phyloP scores from a whole-genome alignment of 2,888 invertebrate genomes.

The Cheilosia pagana region DNA sequence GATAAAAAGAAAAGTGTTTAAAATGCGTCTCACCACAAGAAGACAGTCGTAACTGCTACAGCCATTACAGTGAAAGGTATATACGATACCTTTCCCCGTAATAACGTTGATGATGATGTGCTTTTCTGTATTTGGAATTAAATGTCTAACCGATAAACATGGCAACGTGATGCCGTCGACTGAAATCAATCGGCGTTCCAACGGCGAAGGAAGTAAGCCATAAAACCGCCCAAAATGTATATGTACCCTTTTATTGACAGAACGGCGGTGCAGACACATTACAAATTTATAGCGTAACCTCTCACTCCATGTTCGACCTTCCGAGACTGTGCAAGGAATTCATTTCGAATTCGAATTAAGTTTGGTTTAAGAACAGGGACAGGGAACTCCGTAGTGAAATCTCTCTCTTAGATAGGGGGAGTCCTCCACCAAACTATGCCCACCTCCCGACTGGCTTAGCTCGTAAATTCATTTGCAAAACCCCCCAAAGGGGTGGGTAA shows the following conservation, averaged over 20 bases:
- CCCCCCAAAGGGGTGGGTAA: slow-evolving; percentile 11
- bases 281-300: slow-evolving; percentile 55
- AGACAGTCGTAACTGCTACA: too few relatives aligned
- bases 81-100: slow-evolving; percentile 10
- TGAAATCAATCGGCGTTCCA: slow-evolving; percentile 58
- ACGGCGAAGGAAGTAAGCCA: slow-evolving; percentile 15
- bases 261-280: slow-evolving; percentile 42
- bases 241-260: slow-evolving; percentile 54
- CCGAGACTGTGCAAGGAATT: slow-evolving; percentile 17
- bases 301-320: neutral
- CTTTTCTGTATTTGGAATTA: slow-evolving; percentile 48
- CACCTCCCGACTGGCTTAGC: slow-evolving; percentile 52
- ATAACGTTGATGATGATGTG: slow-evolving; percentile 56
- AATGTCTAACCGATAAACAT: slow-evolving; percentile 54
- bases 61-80: slow-evolving; percentile 24
- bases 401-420: slow-evolving; percentile 27
- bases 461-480: slow-evolving; percentile 69
- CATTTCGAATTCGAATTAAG: slow-evolving; percentile 60
- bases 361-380: slow-evolving; percentile 28
- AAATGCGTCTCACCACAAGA: slow-evolving; percentile 49
- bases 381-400: slow-evolving; percentile 38
- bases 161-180: slow-evolving; percentile 34
- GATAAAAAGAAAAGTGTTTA: slow-evolving; percentile 37
- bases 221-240: slow-evolving; percentile 49
- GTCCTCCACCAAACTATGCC: slow-evolving; percentile 19